Evolutionary conservation across 1,140 invertebrate species (phyloP).

Genomic region (Aphidius ervi): DNA sequence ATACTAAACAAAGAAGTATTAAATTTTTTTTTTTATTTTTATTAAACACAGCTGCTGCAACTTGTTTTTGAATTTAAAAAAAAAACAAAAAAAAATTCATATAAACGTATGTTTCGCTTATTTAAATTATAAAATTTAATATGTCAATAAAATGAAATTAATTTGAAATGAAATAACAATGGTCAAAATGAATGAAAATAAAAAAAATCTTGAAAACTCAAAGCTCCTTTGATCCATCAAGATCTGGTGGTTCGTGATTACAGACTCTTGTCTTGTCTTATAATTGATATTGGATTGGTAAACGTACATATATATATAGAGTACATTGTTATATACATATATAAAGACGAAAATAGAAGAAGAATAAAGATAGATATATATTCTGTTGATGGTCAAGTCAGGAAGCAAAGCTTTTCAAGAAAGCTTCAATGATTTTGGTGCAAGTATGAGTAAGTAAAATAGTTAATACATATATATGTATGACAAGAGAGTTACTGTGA

Average conservation of each 20-base stretch:
- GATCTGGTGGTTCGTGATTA: slow-evolving; percentile 48
- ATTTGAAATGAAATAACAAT: too few species aligned
- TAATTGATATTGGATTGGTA: slow-evolving; percentile 53
- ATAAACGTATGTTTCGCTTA: too few species aligned
- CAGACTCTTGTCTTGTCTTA: slow-evolving; percentile 52
- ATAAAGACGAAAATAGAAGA: not conserved
- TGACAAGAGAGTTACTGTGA: not conserved
- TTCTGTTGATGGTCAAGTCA: slow-evolving; percentile 17
- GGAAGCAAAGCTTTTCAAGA: slow-evolving; percentile 24
- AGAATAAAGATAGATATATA: slow-evolving; percentile 19
- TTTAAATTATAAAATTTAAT: too few species aligned
- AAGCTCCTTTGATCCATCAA: slow-evolving; percentile 48
- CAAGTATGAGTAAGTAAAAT: not conserved
- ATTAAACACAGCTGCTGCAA: too few species aligned
- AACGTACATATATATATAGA: not conserved
- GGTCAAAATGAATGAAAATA: too few species aligned
- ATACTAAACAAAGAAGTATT: too few species aligned
- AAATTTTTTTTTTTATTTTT: too few species aligned
- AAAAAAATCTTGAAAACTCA: too few species aligned
- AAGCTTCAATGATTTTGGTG: not conserved
- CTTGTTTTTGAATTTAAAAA: too few species aligned
- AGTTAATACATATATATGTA: not conserved
- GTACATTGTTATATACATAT: too few species aligned
- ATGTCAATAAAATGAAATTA: too few species aligned
- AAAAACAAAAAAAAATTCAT: too few species aligned